These are phyloP conservation scores for Drosophila affinis DNA, from an alignment of 2,888 invertebrate species.

Conservation along the genomic window DNA sequence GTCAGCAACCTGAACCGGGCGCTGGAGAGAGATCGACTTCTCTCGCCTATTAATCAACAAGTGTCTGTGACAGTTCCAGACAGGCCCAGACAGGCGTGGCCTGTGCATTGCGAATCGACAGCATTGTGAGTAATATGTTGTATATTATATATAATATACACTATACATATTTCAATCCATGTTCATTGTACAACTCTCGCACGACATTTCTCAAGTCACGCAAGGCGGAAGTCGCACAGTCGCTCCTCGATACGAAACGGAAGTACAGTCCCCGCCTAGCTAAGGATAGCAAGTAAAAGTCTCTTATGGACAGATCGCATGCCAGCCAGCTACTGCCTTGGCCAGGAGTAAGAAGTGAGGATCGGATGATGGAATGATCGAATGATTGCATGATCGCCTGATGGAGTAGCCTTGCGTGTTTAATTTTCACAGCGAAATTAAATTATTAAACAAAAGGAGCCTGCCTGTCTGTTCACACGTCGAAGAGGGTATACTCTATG, in stretches of 20 bases:
- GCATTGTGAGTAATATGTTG: constrained; percentile 37
- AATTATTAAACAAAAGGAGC: constrained; percentile 67
- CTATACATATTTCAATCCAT: constrained; percentile 11
- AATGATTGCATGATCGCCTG: constrained; percentile 6
- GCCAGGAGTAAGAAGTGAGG: constrained; percentile 33
- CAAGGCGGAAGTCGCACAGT: constrained; percentile 53
- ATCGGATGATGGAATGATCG: constrained; percentile 9
- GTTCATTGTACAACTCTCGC: constrained; percentile 12
- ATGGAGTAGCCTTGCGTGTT: constrained; percentile 54
- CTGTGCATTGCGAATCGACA: constrained; percentile 45
- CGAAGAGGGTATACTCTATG: constrained; percentile 5
- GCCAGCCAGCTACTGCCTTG: constrained; percentile 31
- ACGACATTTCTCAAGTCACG: constrained; percentile 64
- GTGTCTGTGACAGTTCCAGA: constrained; percentile 52
- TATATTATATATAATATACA: constrained; percentile 1
- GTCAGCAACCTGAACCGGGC: constrained; percentile 56
- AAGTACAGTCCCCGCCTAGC: constrained; percentile 49
- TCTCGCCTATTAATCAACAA: constrained; percentile 71
- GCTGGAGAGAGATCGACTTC: constrained; percentile 21
- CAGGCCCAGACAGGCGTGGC: constrained; percentile 57
- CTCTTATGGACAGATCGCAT: constrained; percentile 64
- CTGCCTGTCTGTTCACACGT: constrained; percentile 1
- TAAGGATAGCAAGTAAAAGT: constrained; percentile 63
- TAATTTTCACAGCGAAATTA: constrained; percentile 56
- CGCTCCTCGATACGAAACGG: constrained; percentile 49